Base-by-base conservation (phyloP, 2,888 invertebrate species). In the Eremobia ochroleuca region DNA sequence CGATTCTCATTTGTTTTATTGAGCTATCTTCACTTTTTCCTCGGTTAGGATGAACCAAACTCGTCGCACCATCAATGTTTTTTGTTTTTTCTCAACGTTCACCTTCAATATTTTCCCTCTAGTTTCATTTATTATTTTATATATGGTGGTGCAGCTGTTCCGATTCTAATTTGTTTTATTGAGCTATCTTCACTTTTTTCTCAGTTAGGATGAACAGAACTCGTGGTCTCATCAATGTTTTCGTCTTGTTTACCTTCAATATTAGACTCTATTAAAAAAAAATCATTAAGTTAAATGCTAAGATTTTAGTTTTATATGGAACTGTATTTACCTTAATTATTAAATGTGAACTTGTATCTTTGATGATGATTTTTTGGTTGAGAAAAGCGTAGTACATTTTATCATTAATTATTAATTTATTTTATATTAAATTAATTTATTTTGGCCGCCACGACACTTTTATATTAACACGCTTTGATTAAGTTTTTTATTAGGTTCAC, bases 1-100 rank as follows among this genome's bases (percentile, higher is more conserved):
- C 0, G 18, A 85, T 40, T 25, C 9, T 46, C 25, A 34, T 34
- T 72, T 49, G 15, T 79, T 83, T 75, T 40, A 34, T 58, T 49
- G 13, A 13, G 58, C 8, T 40, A 28, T 77, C 31, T 1, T 49
- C 11, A 28, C 4, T 21, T 43, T 46, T 73, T 58, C 52, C 13
- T 49, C 1, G 15, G 49, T 28, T 66, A 31, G 28, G 9, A 25
- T 25, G 2, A 25, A 64, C 28, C 15, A 28, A 61, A 15, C 28
- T 58, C 11, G 37, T 5, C 18, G 37, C 34, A n/a, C 13, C 6
- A n/a, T 21, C 2, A n/a, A 6, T 68, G 18, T 37, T 37, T 70
- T 66, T 2, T 25, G 13, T 66, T 28, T 21, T 66, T 0, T 43
- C n/a, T 43, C 21, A 13, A 21, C 5, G 1, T 66, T 43, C 4